Percentiles rank a stretch among this genome's conserved stretches.
Evolutionary conservation across 2,797 vertebrate species (phyloP).

Genomic region (Channallabes apus): DNA sequence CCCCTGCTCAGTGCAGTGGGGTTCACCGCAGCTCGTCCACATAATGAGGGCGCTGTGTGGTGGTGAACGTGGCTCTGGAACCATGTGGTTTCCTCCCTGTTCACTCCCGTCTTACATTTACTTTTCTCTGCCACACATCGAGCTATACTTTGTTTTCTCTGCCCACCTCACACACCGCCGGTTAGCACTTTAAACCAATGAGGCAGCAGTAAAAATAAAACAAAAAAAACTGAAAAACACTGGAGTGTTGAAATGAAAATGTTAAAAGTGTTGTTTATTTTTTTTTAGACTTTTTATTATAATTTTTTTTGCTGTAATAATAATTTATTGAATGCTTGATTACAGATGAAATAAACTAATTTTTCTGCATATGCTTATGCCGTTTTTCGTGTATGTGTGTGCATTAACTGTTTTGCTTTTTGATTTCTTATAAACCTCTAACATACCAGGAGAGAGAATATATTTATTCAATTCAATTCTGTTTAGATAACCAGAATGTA

Average conservation of each 20-base stretch:
- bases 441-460: not conserved
- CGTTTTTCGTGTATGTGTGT: not conserved
- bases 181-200: conserved; percentile 26
- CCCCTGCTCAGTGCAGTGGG: not conserved
- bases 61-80: conserved; percentile 65
- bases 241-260: not conserved
- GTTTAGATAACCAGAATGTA: not conserved
- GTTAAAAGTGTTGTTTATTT: not conserved
- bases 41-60: conserved; percentile 64
- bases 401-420: not conserved
- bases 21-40: conserved; percentile 57
- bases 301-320: conserved; percentile 16
- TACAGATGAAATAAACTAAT: conserved; percentile 16
- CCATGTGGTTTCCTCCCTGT: conserved; percentile 67
- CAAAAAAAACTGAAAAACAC: not conserved
- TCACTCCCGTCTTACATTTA: conserved; percentile 66
- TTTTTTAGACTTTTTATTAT: not conserved
- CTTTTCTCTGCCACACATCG: conserved; percentile 61
- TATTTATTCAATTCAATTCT: not conserved
- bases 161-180: not conserved
- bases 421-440: not conserved
- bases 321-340: conserved; percentile 37
- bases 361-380: not conserved
- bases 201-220: not conserved
- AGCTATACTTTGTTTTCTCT: not conserved